Percentiles rank a stretch among this genome's conserved stretches.
Conservation (phyloP, 2,113 vertebrate genomes). For the Astur gentilis region DNA sequence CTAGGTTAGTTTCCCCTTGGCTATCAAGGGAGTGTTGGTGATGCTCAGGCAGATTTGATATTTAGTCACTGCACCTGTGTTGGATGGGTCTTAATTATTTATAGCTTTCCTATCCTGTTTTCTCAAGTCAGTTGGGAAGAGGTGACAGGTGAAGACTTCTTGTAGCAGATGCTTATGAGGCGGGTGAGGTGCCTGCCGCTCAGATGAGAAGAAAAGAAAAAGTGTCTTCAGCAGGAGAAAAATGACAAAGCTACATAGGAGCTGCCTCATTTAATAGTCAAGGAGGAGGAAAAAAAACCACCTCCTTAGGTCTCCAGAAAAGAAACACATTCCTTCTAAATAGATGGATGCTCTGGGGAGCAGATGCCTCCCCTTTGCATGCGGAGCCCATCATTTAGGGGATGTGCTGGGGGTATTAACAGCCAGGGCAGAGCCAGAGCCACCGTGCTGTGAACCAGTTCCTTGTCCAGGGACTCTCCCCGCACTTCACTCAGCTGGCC, state of each 20-base stretch:
- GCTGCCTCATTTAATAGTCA: conserved; percentile 52
- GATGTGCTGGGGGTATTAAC: fast-evolving
- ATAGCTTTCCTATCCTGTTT: conserved; percentile 44
- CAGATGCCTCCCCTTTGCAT: not conserved
- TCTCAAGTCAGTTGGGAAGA: conserved; percentile 48
- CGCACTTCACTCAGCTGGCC: fast-evolving
- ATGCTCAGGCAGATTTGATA: conserved; percentile 46
- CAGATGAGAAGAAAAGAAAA: conserved; percentile 60
- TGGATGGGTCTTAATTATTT: conserved; percentile 62
- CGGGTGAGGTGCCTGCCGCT: conserved; percentile 35
- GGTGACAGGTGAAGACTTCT: conserved; percentile 64
- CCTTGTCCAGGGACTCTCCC: fast-evolving
- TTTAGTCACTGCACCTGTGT: conserved; percentile 15
- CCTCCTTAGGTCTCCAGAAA: not conserved
- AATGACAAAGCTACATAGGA: conserved; percentile 39
- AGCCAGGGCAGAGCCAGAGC: not conserved
- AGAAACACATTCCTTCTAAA: not conserved
- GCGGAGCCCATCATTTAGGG: not conserved
- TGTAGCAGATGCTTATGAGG: conserved; percentile 50
- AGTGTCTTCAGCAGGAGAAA: conserved; percentile 30
- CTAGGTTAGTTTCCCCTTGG: conserved; percentile 24
- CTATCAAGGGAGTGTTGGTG: not conserved
- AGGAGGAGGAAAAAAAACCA: not conserved
- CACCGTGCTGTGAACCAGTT: not conserved
- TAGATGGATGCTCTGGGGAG: not conserved